These are phyloP conservation scores for Xerus rutilus DNA, from an alignment of 2,797 vertebrate genomes.

Conservation along the genomic window DNA sequence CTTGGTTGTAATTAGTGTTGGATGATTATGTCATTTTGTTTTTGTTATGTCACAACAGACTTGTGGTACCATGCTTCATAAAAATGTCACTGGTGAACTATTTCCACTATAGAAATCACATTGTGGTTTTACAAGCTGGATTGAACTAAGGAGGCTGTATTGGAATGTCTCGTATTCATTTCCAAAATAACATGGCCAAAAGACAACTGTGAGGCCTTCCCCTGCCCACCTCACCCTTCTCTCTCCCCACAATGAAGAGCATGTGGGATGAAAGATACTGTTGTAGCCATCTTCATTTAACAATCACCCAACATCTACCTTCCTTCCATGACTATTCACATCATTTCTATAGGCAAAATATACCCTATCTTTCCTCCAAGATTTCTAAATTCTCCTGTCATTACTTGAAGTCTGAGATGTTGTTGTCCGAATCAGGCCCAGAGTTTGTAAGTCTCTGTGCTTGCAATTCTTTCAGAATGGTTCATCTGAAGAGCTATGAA, in stretches of 20 bases:
- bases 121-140: constrained; percentile 64
- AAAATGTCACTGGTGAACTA: constrained; percentile 79
- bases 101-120: constrained; percentile 59
- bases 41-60: constrained; percentile 79
- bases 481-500: constrained; percentile 32
- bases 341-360: background rate
- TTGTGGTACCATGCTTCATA: constrained; percentile 77
- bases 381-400: background rate
- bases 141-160: constrained; percentile 13
- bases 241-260: background rate
- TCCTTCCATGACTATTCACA: background rate
- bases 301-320: background rate
- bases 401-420: background rate
- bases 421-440: background rate
- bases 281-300: background rate
- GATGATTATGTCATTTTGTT: constrained; percentile 63
- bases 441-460: background rate
- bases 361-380: background rate
- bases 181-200: background rate
- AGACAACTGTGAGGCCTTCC: background rate
- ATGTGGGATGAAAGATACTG: background rate
- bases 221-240: background rate
- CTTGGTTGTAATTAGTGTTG: background rate
- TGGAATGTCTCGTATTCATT: background rate
- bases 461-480: background rate